These are phyloP conservation scores for Hemicentrotus pulcherrimus DNA, from an alignment of 35 echinoderm and acorn worm species.

Conservation along the genomic window DNA sequence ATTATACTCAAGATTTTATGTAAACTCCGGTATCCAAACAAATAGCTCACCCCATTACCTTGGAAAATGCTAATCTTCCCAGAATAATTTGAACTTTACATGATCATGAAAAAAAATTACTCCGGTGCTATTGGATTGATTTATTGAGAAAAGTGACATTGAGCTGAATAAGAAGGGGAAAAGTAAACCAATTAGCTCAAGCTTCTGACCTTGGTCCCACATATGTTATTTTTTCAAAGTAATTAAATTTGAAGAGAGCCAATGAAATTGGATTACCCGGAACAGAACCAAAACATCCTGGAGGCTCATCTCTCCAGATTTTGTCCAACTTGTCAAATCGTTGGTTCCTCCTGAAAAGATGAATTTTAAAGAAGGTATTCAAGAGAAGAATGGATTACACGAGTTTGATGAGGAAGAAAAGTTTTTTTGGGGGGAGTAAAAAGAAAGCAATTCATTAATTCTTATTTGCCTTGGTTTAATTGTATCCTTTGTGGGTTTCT, in stretches of 20 bases:
- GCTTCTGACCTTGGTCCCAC: constrained; percentile 36
- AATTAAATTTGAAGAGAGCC: constrained; percentile 51
- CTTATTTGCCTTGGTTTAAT: constrained; percentile 55
- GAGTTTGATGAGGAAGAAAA: constrained; percentile 36
- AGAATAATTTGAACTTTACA: constrained; percentile 29
- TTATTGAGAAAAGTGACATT: constrained; percentile 41
- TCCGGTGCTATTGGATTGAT: constrained; percentile 26
- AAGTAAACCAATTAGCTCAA: constrained; percentile 19
- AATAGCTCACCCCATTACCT: background rate
- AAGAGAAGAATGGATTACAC: constrained; percentile 21
- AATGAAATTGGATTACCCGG: constrained; percentile 48
- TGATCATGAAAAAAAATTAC: constrained; percentile 7
- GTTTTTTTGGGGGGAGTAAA: background rate
- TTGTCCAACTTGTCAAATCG: background rate
- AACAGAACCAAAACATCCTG: background rate
- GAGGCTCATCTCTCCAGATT: background rate
- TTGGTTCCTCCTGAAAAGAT: constrained; percentile 13
- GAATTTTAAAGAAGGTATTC: constrained; percentile 10
- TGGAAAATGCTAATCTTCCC: constrained; percentile 18
- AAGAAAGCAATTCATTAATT: constrained; percentile 55
- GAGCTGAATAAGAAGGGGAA: background rate
- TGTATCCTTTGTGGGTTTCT: constrained; percentile 48
- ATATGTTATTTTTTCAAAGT: constrained; percentile 54
- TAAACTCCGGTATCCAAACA: background rate
- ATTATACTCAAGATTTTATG: background rate